phyloP scores from a whole-genome alignment of 2,888 invertebrate genomes.

The Conops quadrifasciatus region DNA sequence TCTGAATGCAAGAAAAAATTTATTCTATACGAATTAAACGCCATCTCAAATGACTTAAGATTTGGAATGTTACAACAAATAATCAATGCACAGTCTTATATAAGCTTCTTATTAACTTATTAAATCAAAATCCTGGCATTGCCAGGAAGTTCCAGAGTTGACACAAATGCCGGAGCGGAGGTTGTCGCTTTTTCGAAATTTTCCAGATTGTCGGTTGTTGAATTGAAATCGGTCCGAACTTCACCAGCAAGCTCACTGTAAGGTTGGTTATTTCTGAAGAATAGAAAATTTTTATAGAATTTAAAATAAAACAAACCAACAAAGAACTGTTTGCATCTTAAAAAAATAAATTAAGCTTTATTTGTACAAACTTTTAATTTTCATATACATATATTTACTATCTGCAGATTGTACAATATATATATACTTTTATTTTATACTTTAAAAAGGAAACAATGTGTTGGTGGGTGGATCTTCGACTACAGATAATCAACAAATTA shows the following conservation, averaged over 20 bases:
- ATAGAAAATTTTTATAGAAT: slow-evolving; percentile 30
- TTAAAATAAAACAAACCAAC: neutral
- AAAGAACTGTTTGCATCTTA: slow-evolving; percentile 24
- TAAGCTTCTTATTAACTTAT: too few relatives aligned
- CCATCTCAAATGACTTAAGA: too few relatives aligned
- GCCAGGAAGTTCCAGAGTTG: neutral
- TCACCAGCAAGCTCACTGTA: slow-evolving; percentile 39
- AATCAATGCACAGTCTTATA: too few relatives aligned
- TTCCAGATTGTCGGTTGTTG: neutral
- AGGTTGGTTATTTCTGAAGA: slow-evolving; percentile 43
- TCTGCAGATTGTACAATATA: neutral
- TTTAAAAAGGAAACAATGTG: neutral
- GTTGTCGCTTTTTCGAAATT: neutral
- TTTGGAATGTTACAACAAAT: too few relatives aligned
- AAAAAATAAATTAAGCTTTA: slow-evolving; percentile 8
- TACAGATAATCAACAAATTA: neutral
- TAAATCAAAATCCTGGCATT: too few relatives aligned
- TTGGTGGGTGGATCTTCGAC: neutral
- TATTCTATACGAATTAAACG: too few relatives aligned
- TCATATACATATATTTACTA: neutral
- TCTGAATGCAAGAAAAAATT: too few relatives aligned
- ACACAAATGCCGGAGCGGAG: neutral
- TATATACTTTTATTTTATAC: neutral
- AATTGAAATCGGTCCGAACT: slow-evolving; percentile 3
- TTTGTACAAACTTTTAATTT: neutral